Percentiles rank a stretch among this genome's conserved stretches.
phyloP scores from a whole-genome alignment of 2,113 vertebrate species.

The Pyrgilauda ruficollis region DNA sequence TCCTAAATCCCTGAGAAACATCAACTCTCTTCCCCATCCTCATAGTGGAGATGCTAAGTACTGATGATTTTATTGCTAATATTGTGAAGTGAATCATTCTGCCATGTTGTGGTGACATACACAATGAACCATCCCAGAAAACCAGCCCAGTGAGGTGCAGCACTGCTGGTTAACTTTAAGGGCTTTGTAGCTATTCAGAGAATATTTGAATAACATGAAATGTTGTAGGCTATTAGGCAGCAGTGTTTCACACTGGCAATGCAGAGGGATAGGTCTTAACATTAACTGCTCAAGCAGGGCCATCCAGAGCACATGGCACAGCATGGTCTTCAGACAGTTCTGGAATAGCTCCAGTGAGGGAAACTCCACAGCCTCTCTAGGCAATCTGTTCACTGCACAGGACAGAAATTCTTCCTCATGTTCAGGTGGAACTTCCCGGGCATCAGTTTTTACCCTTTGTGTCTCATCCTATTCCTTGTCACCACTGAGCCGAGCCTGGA shows the following conservation, averaged over 20 bases:
- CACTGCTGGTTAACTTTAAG: background rate
- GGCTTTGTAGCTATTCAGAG: background rate
- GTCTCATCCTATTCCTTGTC: accelerated
- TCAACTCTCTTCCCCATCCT: background rate
- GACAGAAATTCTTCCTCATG: background rate
- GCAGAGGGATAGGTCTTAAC: background rate
- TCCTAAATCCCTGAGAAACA: background rate
- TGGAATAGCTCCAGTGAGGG: background rate
- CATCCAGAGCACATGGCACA: background rate
- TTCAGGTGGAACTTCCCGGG: background rate
- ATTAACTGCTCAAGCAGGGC: background rate
- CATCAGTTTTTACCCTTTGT: background rate
- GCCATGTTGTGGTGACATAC: background rate
- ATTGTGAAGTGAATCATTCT: background rate
- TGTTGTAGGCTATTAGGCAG: background rate
- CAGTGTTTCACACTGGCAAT: background rate
- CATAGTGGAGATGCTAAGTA: background rate
- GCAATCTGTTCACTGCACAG: background rate
- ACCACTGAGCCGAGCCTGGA: background rate
- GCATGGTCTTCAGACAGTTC: accelerated
- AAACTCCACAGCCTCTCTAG: background rate
- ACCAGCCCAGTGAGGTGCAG: background rate
- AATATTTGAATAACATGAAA: background rate
- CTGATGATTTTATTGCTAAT: background rate
- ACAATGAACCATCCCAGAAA: background rate